Evolutionary conservation across 2,797 vertebrate genomes (phyloP), one percentile per base, ranked within the genome.

Genomic region (Cyprinodon diabolis): DNA sequence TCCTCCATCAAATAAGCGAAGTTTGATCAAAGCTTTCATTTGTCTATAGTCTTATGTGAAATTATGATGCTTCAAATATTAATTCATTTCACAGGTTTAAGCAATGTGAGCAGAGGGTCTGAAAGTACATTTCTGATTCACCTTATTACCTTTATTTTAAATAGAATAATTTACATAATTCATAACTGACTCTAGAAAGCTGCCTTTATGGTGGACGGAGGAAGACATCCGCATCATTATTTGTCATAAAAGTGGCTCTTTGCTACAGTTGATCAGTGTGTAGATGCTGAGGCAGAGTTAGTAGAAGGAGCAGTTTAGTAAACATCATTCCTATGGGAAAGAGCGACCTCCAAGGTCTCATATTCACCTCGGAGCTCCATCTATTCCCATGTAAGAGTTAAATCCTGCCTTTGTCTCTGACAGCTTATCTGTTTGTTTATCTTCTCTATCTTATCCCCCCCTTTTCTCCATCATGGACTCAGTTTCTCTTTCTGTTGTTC

Each of bases 341-440:
- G 56, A 37, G 80, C 66, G 88, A 90, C 92, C 93, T 91, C 87
- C 52, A 81, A 90, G 91, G 85, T 82, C 87, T 86, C 84, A 81
- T 77, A 56, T 87, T 87, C 86, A 92, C 83, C 84, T 86, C 71
- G 55, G 78, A 87, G 82, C 86, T 79, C 58, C 79, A 69, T 84
- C 77, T 83, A 75, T 84, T 85, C 80, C 78, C 86, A 81, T 90
- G 88, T 89, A 75, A 83, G 80, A 77, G 87, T 86, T 88, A 87
- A 93, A 89, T 90, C 87, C 83, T 45, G 71, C 66, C 75, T 87
- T 92, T 94, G 90, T 93, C 71, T 84, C 77, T 75, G 78, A 82
- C 90, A 85, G 83, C 81, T 85, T 78, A 71, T 88, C 87, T 92
- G 86, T 93, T 94, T 94, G 91, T 89, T 92, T 90, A 89, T 90